These are phyloP conservation scores for Solea solea DNA, from an alignment of 2,113 vertebrate species.

Conservation along the genomic window DNA sequence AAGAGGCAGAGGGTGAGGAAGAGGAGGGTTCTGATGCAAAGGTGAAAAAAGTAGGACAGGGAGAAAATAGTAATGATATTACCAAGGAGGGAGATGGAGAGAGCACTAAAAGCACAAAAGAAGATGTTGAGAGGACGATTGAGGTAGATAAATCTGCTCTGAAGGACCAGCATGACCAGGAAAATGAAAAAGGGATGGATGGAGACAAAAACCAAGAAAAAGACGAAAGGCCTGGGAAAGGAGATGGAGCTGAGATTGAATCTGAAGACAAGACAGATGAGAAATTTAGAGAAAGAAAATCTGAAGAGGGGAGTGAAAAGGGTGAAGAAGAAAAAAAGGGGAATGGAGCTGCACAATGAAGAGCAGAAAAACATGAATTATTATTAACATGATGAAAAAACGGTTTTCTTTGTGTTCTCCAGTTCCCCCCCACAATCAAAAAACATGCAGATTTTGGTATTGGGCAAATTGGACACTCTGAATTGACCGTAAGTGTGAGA, in stretches of 20 bases:
- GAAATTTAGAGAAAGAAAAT: slow-evolving; percentile 10
- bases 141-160: slow-evolving; percentile 9
- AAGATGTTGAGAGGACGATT: slow-evolving; percentile 26
- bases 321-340: slow-evolving; percentile 7
- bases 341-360: neutral
- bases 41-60: slow-evolving; percentile 13
- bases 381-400: no score
- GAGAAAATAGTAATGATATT: slow-evolving; percentile 44
- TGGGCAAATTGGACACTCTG: no score
- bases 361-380: neutral
- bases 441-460: no score
- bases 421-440: no score
- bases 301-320: slow-evolving; percentile 2
- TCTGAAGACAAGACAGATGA: slow-evolving; percentile 27
- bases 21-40: slow-evolving; percentile 43
- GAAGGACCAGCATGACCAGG: neutral
- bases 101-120: slow-evolving; percentile 59
- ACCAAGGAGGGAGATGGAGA: slow-evolving; percentile 61
- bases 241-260: slow-evolving; percentile 62
- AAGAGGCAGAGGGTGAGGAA: slow-evolving; percentile 66
- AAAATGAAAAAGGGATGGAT: slow-evolving; percentile 8
- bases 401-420: no score
- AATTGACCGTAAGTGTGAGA: no score
- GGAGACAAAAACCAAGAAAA: slow-evolving; percentile 19
- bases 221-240: slow-evolving; percentile 55